A percentile compares a stretch with the other conserved stretches of the same genome.
These are phyloP conservation scores for Lepidonotus clava DNA, from an alignment of 2,888 invertebrate species.

Conservation along the genomic window DNA sequence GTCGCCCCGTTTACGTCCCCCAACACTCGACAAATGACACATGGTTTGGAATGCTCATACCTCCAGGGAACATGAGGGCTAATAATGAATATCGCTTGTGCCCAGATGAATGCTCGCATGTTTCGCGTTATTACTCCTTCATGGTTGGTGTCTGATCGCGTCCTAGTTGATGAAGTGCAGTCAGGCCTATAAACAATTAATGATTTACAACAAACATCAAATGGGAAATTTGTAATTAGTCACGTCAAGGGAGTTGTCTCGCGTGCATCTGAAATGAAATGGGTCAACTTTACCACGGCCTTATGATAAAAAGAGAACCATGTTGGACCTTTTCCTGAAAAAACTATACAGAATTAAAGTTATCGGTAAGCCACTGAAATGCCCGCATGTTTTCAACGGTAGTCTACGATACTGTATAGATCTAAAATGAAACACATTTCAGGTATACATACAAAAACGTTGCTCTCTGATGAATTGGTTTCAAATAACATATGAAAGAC, in stretches of 20 bases:
- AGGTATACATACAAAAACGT: too few species aligned
- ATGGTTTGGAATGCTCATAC: too few species aligned
- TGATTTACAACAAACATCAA: constrained; percentile 40
- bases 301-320: constrained; percentile 12
- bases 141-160: not conserved
- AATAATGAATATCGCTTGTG: not conserved
- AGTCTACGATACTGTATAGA: too few species aligned
- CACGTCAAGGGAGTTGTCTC: constrained; percentile 18
- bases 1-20: too few species aligned
- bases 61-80: not conserved
- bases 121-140: not conserved
- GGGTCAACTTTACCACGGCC: not conserved
- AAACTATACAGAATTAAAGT: too few species aligned
- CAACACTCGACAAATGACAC: too few species aligned
- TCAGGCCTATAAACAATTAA: constrained; percentile 36
- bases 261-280: constrained; percentile 14
- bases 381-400: too few species aligned
- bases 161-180: constrained; percentile 3
- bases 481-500: too few species aligned
- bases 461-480: too few species aligned
- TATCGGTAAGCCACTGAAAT: too few species aligned
- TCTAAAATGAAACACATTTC: too few species aligned
- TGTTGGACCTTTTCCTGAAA: not conserved
- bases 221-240: constrained; percentile 42
- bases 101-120: not conserved